Percentiles rank a stretch among this genome's conserved stretches.
Conservation (phyloP, 2,797 vertebrate genomes). For the Chaunax sp. region DNA sequence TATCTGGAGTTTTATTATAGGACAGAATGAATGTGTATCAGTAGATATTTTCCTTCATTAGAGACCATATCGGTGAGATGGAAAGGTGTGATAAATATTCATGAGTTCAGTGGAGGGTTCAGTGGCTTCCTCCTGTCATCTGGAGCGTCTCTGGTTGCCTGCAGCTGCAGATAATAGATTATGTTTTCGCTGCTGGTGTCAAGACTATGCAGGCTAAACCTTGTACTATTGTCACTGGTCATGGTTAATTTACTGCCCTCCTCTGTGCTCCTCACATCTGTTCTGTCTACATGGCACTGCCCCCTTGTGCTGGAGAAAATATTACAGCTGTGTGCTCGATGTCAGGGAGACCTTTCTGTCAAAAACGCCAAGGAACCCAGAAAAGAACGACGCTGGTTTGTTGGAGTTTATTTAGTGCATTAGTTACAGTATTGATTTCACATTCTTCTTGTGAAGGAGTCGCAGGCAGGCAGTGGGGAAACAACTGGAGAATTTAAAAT, state of each 20-base stretch:
- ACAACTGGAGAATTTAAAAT: constrained; percentile 72
- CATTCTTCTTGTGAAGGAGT: constrained; percentile 63
- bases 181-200: constrained; percentile 78
- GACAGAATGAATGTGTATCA: constrained; percentile 52
- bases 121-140: constrained; percentile 69
- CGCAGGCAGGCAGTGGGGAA: constrained; percentile 55
- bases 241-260: constrained; percentile 81
- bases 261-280: constrained; percentile 64
- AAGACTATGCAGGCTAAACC: constrained; percentile 77
- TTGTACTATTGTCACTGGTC: constrained; percentile 80
- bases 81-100: constrained; percentile 79
- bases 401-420: constrained; percentile 67
- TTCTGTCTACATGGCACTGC: constrained; percentile 77
- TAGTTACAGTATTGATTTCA: constrained; percentile 75
- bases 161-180: constrained; percentile 81
- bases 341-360: constrained; percentile 45
- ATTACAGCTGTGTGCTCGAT: constrained; percentile 66
- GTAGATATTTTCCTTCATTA: constrained; percentile 67
- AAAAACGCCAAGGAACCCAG: constrained; percentile 41
- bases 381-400: constrained; percentile 46
- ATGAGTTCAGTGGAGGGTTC: constrained; percentile 68
- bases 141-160: constrained; percentile 66
- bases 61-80: constrained; percentile 55
- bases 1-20: constrained; percentile 38
- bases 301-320: constrained; percentile 81